Evolutionary conservation across 2,888 invertebrate species (phyloP).

Genomic region (Coelogynopora nodosa): DNA sequence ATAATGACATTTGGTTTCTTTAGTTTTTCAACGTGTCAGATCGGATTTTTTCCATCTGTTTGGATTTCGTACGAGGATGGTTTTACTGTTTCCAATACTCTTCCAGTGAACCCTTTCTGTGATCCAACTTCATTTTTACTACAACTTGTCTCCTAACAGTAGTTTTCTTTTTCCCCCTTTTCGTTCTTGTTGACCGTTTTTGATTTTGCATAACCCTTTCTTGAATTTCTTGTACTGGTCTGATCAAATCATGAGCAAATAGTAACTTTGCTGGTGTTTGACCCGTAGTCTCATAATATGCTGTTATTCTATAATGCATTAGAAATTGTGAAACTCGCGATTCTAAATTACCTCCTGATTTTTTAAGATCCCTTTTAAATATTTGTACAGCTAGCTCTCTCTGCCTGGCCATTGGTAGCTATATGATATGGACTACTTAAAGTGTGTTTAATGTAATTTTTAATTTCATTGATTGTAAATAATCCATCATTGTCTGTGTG

Average conservation of each 20-base stretch:
- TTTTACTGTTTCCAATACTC: neutral
- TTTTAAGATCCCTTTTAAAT: slow-evolving; percentile 15
- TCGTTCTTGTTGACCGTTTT: neutral
- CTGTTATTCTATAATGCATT: no score
- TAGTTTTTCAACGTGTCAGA: no score
- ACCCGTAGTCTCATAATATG: slow-evolving; percentile 16
- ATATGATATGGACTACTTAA: slow-evolving; percentile 12
- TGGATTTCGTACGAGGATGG: no score
- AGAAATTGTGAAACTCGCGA: no score
- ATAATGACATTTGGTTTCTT: no score
- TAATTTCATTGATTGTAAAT: slow-evolving; percentile 23
- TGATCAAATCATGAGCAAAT: neutral
- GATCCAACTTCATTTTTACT: neutral
- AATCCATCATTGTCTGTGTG: neutral
- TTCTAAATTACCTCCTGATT: slow-evolving; percentile 23
- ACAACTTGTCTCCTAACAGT: neutral
- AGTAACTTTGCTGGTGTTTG: slow-evolving; percentile 30
- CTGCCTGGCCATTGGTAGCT: slow-evolving; percentile 35
- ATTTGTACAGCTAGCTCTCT: slow-evolving; percentile 37
- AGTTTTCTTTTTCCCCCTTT: slow-evolving; percentile 16
- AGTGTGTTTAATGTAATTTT: slow-evolving; percentile 30
- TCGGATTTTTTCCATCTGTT: no score
- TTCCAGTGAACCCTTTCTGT: slow-evolving; percentile 9
- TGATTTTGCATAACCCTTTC: slow-evolving; percentile 19
- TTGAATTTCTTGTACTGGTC: slow-evolving; percentile 16